Evolutionary conservation across 2,888 invertebrate genomes (phyloP), one percentile per base, ranked within the genome.

Genomic region (Pomacea canaliculata): DNA sequence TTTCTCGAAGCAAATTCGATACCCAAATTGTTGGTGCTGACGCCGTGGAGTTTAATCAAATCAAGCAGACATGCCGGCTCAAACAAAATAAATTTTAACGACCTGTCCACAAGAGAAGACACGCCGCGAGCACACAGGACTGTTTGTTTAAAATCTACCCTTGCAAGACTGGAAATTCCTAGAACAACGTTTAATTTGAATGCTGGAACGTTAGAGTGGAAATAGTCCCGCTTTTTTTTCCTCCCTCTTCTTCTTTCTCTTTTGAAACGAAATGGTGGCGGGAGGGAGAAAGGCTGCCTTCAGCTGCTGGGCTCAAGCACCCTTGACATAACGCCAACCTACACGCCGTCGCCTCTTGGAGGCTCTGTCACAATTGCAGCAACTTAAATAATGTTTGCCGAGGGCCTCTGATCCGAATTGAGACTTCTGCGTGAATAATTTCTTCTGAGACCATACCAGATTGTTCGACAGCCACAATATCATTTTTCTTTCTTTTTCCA

Each of bases 41-140:
- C 56, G 51, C 51, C 56, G 65, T 72, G 56, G 51, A 66, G 51
- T 63, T 49, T 19, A 56, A 72, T 59, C 56, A 27, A 12, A 27
- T 27, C 46, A 23, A 27, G 27, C 56, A 10, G 27, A 19, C n/a
- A 27, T 51, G n/a, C 7, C 49, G 49, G 19, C 49, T 16, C 59
- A 70, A 70, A 70, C 70, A 70, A 70, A 70, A 70, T 70, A 70
- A 70, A 70, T 48, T 70, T 70, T 56, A 70, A 70, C 59, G 70
- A 70, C 70, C 59, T 70, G 70, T 56, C 16, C 48, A 59, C 23
- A 51, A n/a, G 19, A 27, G 70, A 70, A 18, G 68, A 67, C 18
- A 46, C 12, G 12, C 10, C 37, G 37, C 16, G 67, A 23, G 63
- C 27, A 27, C 63, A 63, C 63, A 63, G 2, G 63, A 19, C 23